Percentiles rank a stretch among this genome's conserved stretches.
Conservation (phyloP, 2,113 vertebrate species). For the Poicephalus meyeri region DNA sequence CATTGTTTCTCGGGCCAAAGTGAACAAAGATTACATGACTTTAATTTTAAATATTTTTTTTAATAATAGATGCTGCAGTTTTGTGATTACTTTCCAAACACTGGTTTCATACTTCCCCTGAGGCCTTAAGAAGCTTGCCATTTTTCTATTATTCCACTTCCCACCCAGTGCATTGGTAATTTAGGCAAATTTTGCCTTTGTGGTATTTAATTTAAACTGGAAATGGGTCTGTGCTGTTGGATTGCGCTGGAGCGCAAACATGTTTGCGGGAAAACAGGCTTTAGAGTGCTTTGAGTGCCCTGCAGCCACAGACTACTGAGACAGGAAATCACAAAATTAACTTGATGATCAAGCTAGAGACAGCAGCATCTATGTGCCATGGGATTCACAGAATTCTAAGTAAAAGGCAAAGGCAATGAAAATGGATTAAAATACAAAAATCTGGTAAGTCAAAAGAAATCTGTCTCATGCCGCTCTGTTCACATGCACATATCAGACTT, state of each 20-base stretch:
- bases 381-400: neutral
- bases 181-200: neutral
- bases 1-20: neutral
- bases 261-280: neutral
- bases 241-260: neutral
- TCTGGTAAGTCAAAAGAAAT: neutral
- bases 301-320: neutral
- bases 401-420: neutral
- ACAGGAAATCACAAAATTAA: constrained; percentile 20
- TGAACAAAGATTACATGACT: neutral
- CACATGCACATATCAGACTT: neutral
- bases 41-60: neutral
- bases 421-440: neutral
- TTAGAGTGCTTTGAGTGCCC: neutral
- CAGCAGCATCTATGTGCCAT: neutral
- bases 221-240: neutral
- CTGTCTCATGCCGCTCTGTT: neutral
- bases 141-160: constrained; percentile 20
- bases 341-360: neutral
- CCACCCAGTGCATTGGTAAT: neutral
- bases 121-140: neutral
- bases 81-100: constrained; percentile 8
- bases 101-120: neutral
- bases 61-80: neutral
- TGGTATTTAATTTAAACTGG: constrained; percentile 11